A percentile compares a stretch with the other conserved stretches of the same genome.
These are phyloP conservation scores for Dryas iulia DNA, from an alignment of 1,140 invertebrate genomes.

Conservation along the genomic window DNA sequence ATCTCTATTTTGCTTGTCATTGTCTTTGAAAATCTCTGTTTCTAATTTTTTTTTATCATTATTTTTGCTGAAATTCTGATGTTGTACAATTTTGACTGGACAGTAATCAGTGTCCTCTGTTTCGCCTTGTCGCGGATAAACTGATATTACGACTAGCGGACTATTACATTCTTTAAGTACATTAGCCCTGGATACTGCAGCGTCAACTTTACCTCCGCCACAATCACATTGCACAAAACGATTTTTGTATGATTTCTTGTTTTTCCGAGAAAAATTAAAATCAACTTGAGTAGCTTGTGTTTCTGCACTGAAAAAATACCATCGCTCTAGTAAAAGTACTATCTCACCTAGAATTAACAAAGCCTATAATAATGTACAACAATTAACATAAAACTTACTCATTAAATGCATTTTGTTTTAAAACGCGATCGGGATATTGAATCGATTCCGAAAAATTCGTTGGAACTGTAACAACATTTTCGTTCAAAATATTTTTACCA, in stretches of 20 bases:
- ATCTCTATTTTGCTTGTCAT: background rate
- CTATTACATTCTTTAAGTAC: conserved; percentile 43
- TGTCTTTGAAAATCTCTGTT: conserved; percentile 9
- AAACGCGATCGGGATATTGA: background rate
- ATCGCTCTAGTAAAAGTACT: background rate
- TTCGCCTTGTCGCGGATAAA: conserved; percentile 54
- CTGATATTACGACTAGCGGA: conserved; percentile 68
- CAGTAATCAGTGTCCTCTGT: conserved; percentile 28
- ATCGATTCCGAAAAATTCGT: background rate
- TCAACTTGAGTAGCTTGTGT: conserved; percentile 54
- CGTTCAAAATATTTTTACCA: background rate
- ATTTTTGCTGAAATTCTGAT: background rate
- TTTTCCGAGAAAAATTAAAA: conserved; percentile 26
- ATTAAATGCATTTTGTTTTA: background rate
- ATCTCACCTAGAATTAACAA: background rate
- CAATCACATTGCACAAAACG: conserved; percentile 45
- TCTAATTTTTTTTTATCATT: conserved; percentile 3
- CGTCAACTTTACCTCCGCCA: background rate
- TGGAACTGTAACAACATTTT: conserved; percentile 7
- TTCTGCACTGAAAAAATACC: background rate
- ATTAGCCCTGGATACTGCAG: conserved; percentile 27
- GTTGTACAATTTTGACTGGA: conserved; percentile 27
- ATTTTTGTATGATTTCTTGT: conserved; percentile 32
- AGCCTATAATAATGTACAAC: background rate
- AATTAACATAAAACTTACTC: background rate